Percentiles rank a stretch among this genome's conserved stretches.
phyloP scores from a whole-genome alignment of 2,888 invertebrate species.

The Drosophila parthenogenetica region DNA sequence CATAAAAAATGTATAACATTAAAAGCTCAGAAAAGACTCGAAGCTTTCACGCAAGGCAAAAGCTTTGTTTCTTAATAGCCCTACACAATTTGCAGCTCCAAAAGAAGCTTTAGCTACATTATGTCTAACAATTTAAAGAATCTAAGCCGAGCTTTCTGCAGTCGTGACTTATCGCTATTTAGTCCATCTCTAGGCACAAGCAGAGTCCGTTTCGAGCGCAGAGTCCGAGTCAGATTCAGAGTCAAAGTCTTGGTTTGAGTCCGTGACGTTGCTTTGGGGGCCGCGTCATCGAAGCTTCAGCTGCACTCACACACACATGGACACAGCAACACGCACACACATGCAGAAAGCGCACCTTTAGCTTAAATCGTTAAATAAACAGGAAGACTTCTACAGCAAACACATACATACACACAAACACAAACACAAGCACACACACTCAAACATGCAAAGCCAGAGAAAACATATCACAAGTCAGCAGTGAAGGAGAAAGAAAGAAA shows the following conservation, averaged over 20 bases:
- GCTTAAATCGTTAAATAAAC: constrained; percentile 77
- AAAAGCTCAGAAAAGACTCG: too few species aligned
- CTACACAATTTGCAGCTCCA: too few species aligned
- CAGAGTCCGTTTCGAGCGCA: constrained; percentile 24
- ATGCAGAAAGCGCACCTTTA: constrained; percentile 59
- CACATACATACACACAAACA: constrained; percentile 31
- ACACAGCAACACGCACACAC: not conserved
- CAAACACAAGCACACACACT: not conserved
- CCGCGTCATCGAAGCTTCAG: constrained; percentile 62
- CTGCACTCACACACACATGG: constrained; percentile 37
- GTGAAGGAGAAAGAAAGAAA: constrained; percentile 34
- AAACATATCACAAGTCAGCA: constrained; percentile 66
- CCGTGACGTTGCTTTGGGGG: constrained; percentile 64
- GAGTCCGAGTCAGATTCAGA: constrained; percentile 28
- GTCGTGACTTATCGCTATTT: not conserved
- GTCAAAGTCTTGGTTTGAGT: constrained; percentile 46
- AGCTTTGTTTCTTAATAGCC: too few species aligned
- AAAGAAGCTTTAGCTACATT: too few species aligned
- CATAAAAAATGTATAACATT: too few species aligned
- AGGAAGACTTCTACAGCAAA: constrained; percentile 79
- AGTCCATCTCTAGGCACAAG: constrained; percentile 13
- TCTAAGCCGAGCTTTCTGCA: constrained; percentile 1
- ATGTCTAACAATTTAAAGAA: not conserved
- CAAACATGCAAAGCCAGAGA: constrained; percentile 32
- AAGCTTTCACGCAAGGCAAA: too few species aligned